Evolutionary conservation across 2,888 invertebrate species (phyloP), one percentile per base, ranked within the genome.

Genomic region (Mamestra brassicae): DNA sequence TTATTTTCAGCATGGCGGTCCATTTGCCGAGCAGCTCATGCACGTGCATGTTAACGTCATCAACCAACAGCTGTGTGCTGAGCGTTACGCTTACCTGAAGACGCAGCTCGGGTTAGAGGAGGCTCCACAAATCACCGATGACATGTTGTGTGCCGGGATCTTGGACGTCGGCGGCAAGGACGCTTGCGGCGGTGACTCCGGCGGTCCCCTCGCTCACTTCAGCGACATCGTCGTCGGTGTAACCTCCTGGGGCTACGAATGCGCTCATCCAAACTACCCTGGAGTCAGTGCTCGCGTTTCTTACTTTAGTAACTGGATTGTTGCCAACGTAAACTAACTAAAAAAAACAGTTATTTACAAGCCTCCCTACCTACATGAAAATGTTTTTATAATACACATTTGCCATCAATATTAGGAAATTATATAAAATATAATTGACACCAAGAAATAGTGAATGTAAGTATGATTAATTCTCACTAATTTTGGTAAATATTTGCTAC

Each of bases 141-240:
- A 55, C 17, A 94, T 94, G 93, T 7, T 94, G 45, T 94, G 94
- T 85, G 88, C 93, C 36, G 94, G 94, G 42, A 84, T 89, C 45
- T 73, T 78, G 42, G 17, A 80, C 57, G 80, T 88, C 6, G 92
- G 93, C 4, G 93, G 91, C 34, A 89, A 88, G 81, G 95, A 94
- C 81, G 90, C 93, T 5, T 95, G 95, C 83, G 92, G 95, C 88
- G 97, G 96, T n/a, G 97, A 97, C 91, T 95, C 95, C 67, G 97
- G 97, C 13, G 97, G 97, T 36, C 97, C 97, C 15, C 89, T 97
- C 36, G 70, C 66, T 15, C 91, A 94, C 10, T n/a, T 5, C 42
- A 90, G 92, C 42, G 78, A 92, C 75, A 89, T 93, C 71, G 77
- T 96, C 66, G 93, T 96, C 81, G 97, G 97, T 38, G 86, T 97